phyloP scores from a whole-genome alignment of 2,113 vertebrate genomes.

The Indri indri region DNA sequence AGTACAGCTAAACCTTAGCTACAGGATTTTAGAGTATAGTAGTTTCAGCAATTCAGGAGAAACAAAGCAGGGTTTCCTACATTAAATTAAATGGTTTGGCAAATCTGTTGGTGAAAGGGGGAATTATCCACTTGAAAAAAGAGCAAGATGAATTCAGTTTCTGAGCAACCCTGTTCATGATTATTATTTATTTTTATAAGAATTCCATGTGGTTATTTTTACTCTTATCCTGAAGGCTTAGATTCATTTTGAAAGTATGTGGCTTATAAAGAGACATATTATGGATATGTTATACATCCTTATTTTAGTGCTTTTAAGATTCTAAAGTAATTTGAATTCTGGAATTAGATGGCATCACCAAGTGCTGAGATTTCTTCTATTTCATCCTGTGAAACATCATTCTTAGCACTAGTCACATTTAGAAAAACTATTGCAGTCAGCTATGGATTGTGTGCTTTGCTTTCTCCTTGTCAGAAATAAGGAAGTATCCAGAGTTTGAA shows the following conservation, averaged over 20 bases:
- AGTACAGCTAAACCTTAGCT: not conserved
- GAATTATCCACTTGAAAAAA: constrained; percentile 30
- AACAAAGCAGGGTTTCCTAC: not conserved
- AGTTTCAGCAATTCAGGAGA: not conserved
- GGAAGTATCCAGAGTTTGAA: not conserved
- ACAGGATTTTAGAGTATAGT: not conserved
- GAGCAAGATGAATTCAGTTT: not conserved
- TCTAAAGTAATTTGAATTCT: constrained; percentile 35
- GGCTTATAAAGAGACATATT: not conserved
- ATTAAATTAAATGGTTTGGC: not conserved
- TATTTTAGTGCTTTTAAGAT: constrained; percentile 25
- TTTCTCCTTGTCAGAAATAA: constrained; percentile 13
- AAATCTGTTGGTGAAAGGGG: not conserved
- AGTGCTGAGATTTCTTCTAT: not conserved
- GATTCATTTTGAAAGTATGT: constrained; percentile 12
- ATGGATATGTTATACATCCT: not conserved
- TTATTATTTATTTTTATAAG: constrained; percentile 35
- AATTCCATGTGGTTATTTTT: not conserved
- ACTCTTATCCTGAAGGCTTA: not conserved
- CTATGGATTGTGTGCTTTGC: not conserved
- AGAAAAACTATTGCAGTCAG: not conserved
- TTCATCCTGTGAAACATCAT: not conserved
- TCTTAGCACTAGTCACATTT: constrained; percentile 33
- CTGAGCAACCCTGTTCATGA: not conserved
- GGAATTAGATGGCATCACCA: not conserved